phyloP scores from a whole-genome alignment of 2,888 invertebrate species.

The Deladenus siricidicola region DNA sequence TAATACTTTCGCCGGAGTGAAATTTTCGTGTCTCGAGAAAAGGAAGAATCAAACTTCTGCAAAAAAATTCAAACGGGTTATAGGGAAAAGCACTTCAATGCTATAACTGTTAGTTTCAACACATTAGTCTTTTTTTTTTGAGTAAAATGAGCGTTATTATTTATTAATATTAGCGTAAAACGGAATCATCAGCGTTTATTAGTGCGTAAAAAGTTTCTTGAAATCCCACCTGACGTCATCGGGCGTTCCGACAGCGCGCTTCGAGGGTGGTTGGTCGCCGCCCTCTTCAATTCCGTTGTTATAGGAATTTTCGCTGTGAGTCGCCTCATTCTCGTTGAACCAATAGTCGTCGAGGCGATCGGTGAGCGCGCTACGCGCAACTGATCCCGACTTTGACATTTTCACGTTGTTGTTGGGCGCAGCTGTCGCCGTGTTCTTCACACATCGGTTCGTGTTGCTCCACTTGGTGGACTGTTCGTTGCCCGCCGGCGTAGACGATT shows the following conservation, averaged over 20 bases:
- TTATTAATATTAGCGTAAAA: no score
- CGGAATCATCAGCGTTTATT: no score
- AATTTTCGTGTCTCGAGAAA: background rate
- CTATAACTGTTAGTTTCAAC: no score
- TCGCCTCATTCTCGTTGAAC: slow-evolving; percentile 15
- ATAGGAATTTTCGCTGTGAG: slow-evolving; percentile 27
- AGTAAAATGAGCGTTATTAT: no score
- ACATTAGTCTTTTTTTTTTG: no score
- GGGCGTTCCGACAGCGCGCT: slow-evolving; percentile 33
- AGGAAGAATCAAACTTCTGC: background rate
- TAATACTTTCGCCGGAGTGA: slow-evolving; percentile 7
- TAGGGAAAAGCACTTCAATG: no score
- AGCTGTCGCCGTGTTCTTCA: background rate
- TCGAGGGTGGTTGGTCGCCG: slow-evolving; percentile 40
- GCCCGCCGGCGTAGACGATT: slow-evolving; percentile 9
- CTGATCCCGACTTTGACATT: slow-evolving; percentile 20
- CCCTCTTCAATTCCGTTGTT: slow-evolving; percentile 30
- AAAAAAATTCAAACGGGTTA: background rate
- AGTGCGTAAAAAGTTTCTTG: no score
- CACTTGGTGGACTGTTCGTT: slow-evolving; percentile 5
- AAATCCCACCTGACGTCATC: slow-evolving; percentile 20
- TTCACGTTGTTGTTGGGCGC: background rate
- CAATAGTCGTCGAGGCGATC: slow-evolving; percentile 27
- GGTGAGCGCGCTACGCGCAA: slow-evolving; percentile 18
- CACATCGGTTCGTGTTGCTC: background rate